Conservation (phyloP, 1,140 invertebrate species). For the Neuroterus valhalla region DNA sequence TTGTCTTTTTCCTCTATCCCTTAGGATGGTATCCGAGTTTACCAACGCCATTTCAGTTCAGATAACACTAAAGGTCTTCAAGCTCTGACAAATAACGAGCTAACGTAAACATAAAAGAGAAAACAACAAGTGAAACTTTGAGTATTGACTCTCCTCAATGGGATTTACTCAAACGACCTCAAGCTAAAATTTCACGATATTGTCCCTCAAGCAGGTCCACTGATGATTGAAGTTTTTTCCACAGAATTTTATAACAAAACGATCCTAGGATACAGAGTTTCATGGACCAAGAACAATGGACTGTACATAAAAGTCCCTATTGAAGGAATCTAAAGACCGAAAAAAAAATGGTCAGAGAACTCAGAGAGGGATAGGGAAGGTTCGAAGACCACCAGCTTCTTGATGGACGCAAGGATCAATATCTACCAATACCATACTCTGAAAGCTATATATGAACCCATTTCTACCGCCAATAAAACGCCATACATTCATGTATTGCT, state of each 20-base stretch:
- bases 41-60: slow-evolving; percentile 2
- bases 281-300: no score
- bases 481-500: slow-evolving; percentile 72
- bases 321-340: slow-evolving; percentile 40
- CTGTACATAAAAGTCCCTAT: no score
- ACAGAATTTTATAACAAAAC: not conserved
- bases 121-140: slow-evolving; percentile 5
- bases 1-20: slow-evolving; percentile 12
- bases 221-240: no score
- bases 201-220: no score
- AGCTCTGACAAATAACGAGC: not conserved
- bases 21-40: slow-evolving; percentile 3
- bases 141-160: not conserved
- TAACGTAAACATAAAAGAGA: not conserved
- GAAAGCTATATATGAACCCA: slow-evolving; percentile 71
- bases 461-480: slow-evolving; percentile 74
- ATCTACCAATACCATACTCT: slow-evolving; percentile 74
- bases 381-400: slow-evolving; percentile 71
- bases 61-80: slow-evolving; percentile 9
- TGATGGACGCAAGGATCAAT: slow-evolving; percentile 75
- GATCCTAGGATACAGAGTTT: not conserved
- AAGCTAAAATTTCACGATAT: not conserved
- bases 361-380: slow-evolving; percentile 46
- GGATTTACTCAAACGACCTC: not conserved
- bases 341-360: slow-evolving; percentile 53